Percentiles rank a stretch among this genome's conserved stretches.
phyloP scores from a whole-genome alignment of 2,888 invertebrate genomes.

The Boloria selene region DNA sequence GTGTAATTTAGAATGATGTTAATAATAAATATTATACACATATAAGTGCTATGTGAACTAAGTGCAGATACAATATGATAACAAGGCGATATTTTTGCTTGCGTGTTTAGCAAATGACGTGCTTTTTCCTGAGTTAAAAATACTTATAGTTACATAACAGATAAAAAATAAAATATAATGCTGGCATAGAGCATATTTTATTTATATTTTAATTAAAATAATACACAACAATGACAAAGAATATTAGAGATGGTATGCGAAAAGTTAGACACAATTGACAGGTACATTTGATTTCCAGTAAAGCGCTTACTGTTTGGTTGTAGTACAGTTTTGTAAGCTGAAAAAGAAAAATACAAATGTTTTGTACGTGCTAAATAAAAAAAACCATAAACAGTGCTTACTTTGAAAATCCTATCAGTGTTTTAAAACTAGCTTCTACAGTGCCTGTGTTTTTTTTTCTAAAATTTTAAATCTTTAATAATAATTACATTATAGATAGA shows the following conservation, averaged over 20 bases:
- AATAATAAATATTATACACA: neutral
- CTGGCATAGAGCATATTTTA: no score
- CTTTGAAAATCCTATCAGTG: no score
- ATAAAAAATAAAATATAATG: neutral
- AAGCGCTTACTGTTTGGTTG: conserved; percentile 76
- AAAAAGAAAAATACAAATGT: conserved; percentile 64
- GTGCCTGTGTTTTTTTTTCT: no score
- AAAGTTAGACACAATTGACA: conserved; percentile 42
- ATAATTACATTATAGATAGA: no score
- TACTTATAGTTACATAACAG: neutral
- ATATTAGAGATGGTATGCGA: conserved; percentile 33
- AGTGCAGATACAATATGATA: conserved; percentile 3
- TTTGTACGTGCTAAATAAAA: conserved; percentile 42
- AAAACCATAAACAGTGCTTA: no score
- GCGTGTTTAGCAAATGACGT: no score
- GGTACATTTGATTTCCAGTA: conserved; percentile 26
- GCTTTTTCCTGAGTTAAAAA: no score
- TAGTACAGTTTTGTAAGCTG: conserved; percentile 80
- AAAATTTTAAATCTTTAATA: no score
- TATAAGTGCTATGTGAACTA: neutral
- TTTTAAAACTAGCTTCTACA: no score
- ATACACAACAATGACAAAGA: conserved; percentile 17
- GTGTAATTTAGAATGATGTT: neutral
- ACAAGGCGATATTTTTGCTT: neutral
- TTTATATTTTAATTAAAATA: neutral